Percentiles rank a stretch among this genome's conserved stretches.
These are phyloP conservation scores for Anabas testudineus DNA, from an alignment of 2,797 vertebrate species.

Conservation along the genomic window DNA sequence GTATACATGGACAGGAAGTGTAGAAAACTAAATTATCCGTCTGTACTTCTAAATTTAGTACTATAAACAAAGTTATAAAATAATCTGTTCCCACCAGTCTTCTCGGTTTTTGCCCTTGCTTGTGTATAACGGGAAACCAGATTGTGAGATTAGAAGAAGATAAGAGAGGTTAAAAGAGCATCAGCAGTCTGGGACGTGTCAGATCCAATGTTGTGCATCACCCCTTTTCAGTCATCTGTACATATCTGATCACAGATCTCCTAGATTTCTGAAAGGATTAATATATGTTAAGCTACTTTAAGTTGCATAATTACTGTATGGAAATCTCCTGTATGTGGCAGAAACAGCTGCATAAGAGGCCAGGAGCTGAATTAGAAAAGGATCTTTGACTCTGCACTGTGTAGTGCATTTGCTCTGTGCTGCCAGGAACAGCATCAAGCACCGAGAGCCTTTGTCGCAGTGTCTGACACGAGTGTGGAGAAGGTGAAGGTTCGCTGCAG, in stretches of 20 bases:
- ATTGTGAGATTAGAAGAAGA: background rate
- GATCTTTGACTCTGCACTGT: constrained; percentile 18
- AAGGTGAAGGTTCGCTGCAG: constrained; percentile 50
- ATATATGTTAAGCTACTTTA: background rate
- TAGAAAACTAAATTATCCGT: too few relatives aligned
- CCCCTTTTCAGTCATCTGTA: too few relatives aligned
- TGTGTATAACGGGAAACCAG: background rate
- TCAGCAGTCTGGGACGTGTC: too few relatives aligned
- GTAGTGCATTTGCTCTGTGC: constrained; percentile 23
- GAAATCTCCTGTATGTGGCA: background rate
- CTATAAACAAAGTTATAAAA: too few relatives aligned
- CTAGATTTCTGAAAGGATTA: background rate
- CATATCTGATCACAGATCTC: background rate
- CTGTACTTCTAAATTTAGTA: too few relatives aligned
- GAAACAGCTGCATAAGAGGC: background rate
- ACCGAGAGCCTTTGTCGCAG: constrained; percentile 47
- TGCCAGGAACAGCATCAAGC: constrained; percentile 13
- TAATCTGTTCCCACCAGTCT: too few relatives aligned
- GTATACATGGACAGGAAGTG: constrained; percentile 16
- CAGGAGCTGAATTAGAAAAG: constrained; percentile 2
- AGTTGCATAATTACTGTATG: constrained; percentile 2
- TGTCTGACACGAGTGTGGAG: constrained; percentile 38
- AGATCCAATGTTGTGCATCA: background rate
- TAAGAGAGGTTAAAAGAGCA: too few relatives aligned
- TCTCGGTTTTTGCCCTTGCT: too few relatives aligned